These are phyloP conservation scores for Progne subis DNA, from an alignment of 2,113 vertebrate species.

Conservation along the genomic window DNA sequence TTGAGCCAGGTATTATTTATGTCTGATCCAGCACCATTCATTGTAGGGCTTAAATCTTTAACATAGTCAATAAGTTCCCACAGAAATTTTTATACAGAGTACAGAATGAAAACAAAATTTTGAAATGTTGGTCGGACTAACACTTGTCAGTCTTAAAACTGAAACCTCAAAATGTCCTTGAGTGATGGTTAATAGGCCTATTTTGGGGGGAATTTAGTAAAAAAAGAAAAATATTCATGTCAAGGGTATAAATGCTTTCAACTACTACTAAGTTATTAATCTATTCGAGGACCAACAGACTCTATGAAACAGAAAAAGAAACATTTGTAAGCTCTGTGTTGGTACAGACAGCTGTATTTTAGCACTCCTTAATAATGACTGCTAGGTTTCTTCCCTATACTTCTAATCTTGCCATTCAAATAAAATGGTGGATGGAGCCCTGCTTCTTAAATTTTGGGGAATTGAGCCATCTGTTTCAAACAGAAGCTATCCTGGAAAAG, in stretches of 20 bases:
- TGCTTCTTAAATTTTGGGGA: neutral
- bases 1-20: neutral
- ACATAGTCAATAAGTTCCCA: neutral
- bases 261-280: neutral
- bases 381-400: neutral
- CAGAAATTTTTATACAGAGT: neutral
- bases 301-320: neutral
- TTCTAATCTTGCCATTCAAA: neutral
- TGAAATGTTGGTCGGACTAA: neutral
- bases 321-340: neutral
- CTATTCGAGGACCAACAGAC: neutral
- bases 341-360: neutral
- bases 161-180: neutral
- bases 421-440: neutral
- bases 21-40: neutral
- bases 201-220: neutral
- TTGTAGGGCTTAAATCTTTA: neutral
- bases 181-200: neutral
- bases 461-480: neutral
- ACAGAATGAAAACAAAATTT: neutral
- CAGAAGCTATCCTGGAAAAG: neutral
- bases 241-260: neutral
- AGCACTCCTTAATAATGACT: neutral
- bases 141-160: neutral
- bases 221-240: neutral